Conservation (phyloP, 2,797 vertebrate species). For the Typhlichthys subterraneus region DNA sequence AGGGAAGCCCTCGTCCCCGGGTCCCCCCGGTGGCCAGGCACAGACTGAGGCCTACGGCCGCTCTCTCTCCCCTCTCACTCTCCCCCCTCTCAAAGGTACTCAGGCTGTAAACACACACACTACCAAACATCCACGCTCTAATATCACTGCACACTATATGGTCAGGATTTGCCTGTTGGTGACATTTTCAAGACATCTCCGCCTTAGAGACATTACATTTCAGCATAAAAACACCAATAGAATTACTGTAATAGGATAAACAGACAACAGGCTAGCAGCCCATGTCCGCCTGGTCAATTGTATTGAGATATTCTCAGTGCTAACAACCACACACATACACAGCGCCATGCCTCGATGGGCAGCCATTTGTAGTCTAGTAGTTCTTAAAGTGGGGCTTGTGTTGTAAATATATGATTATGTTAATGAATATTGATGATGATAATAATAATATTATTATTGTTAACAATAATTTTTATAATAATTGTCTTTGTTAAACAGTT, state of each 20-base stretch:
- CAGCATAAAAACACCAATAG: not conserved
- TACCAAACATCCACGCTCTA: constrained; percentile 10
- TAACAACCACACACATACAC: no score
- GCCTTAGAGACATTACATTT: no score
- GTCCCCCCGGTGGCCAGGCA: constrained; percentile 72
- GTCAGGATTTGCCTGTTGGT: not conserved
- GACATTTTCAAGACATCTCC: not conserved
- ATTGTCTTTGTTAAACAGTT: no score
- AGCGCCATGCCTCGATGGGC: no score
- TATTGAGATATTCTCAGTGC: not conserved
- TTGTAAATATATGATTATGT: no score
- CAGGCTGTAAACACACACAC: constrained; percentile 21
- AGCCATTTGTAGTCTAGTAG: no score
- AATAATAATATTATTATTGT: no score
- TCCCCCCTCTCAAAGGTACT: constrained; percentile 78
- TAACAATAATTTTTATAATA: no score
- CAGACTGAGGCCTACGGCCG: constrained; percentile 78
- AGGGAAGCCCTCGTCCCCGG: constrained; percentile 77
- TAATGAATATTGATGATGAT: no score
- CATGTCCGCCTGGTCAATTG: not conserved
- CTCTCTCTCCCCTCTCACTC: constrained; percentile 77
- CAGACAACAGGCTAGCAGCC: constrained; percentile 1
- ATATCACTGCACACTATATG: not conserved
- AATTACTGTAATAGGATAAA: constrained; percentile 1
- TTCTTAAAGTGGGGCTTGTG: no score